These are phyloP conservation scores for Motacilla tschutschensis DNA, from an alignment of 2,113 vertebrate species.

Conservation along the genomic window DNA sequence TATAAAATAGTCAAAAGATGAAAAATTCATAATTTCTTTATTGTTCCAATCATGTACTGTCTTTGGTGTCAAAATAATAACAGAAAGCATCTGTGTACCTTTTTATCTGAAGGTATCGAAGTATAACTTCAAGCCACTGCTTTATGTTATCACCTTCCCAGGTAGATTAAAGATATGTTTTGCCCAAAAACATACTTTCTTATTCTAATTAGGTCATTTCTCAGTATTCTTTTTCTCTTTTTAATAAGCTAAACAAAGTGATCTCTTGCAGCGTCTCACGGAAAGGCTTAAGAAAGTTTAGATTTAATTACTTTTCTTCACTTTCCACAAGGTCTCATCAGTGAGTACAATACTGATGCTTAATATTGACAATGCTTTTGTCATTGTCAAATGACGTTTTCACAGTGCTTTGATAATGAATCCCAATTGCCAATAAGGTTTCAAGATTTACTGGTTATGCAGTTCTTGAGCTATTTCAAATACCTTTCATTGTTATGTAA, in stretches of 20 bases:
- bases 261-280: neutral
- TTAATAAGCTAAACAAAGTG: neutral
- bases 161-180: conserved; percentile 15
- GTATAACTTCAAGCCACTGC: neutral
- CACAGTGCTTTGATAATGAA: neutral
- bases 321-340: neutral
- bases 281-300: neutral
- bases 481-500: neutral
- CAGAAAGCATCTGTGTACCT: neutral
- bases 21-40: neutral
- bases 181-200: neutral
- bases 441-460: neutral
- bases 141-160: neutral
- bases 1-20: neutral
- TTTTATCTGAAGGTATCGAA: neutral
- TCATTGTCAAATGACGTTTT: neutral
- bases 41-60: neutral
- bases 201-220: conserved; percentile 2
- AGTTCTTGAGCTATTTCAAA: neutral
- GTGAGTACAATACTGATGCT: neutral
- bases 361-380: neutral
- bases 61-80: conserved; percentile 11
- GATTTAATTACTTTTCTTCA: neutral
- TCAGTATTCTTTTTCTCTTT: neutral
- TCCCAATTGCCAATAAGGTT: neutral